phyloP scores from a whole-genome alignment of 2,797 vertebrate species.

The Thripadectes ignobilis region DNA sequence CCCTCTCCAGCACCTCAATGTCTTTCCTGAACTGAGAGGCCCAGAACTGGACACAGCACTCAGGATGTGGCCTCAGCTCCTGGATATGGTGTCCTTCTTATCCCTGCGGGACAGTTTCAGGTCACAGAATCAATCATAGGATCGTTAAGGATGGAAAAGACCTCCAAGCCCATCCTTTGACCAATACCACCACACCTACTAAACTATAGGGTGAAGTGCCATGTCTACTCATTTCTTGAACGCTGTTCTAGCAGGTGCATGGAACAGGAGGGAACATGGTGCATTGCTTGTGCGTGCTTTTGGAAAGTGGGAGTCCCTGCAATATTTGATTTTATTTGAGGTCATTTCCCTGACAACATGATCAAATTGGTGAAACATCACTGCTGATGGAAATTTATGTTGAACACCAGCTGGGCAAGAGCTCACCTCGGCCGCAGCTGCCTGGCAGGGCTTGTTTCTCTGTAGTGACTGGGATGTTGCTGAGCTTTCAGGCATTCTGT shows the following conservation, averaged over 20 bases:
- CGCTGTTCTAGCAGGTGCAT: background rate
- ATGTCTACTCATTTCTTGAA: rapidly evolving
- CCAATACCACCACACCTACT: background rate
- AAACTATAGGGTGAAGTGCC: background rate
- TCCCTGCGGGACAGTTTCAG: background rate
- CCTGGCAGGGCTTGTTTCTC: background rate
- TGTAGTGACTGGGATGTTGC: background rate
- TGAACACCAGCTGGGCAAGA: background rate
- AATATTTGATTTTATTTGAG: background rate
- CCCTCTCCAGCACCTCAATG: background rate
- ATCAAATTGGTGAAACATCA: background rate
- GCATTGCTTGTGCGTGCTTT: rapidly evolving
- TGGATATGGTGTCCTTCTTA: background rate
- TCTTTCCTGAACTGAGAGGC: background rate
- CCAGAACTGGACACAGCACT: background rate
- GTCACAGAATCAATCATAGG: background rate
- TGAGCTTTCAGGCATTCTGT: background rate
- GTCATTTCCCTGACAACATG: background rate
- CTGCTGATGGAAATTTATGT: background rate
- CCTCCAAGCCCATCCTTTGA: background rate
- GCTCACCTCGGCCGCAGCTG: rapidly evolving
- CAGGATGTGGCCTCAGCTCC: background rate
- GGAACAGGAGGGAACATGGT: background rate
- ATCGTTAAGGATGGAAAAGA: background rate
- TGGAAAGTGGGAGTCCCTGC: background rate